These are phyloP conservation scores for Ichneumoninae sp. DNA, from an alignment of 2,888 invertebrate species.

Conservation along the genomic window DNA sequence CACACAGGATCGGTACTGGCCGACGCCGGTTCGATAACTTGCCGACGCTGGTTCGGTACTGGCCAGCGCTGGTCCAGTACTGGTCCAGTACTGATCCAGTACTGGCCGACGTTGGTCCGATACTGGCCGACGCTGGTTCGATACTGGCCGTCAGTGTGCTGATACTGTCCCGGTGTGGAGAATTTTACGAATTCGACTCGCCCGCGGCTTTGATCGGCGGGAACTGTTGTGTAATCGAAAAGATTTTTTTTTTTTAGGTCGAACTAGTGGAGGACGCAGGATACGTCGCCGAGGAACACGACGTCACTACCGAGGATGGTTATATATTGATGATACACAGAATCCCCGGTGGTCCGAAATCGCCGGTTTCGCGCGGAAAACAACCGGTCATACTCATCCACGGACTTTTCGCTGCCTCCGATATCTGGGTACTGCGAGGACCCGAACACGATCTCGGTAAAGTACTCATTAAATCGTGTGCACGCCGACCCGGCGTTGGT, in stretches of 20 bases:
- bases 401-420: conserved; percentile 73
- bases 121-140: no score
- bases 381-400: conserved; percentile 72
- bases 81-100: no score
- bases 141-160: no score
- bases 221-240: conserved; percentile 4
- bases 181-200: not conserved
- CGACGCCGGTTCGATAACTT: not conserved
- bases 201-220: not conserved
- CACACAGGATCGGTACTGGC: not conserved
- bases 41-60: not conserved
- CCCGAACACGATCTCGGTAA: conserved; percentile 73
- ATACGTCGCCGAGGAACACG: conserved; percentile 73
- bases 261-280: conserved; percentile 70
- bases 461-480: not conserved
- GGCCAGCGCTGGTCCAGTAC: no score
- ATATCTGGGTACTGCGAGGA: conserved; percentile 74
- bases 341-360: conserved; percentile 71
- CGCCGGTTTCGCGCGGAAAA: conserved; percentile 67
- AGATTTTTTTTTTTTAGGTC: conserved; percentile 65
- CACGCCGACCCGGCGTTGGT: not conserved
- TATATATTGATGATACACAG: conserved; percentile 74
- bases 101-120: no score
- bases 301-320: conserved; percentile 74
- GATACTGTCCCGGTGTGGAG: no score